A percentile compares a stretch with the other conserved stretches of the same genome.
These are phyloP conservation scores for Lamellibrachia satsuma DNA, from an alignment of 2,888 invertebrate species.

Conservation along the genomic window DNA sequence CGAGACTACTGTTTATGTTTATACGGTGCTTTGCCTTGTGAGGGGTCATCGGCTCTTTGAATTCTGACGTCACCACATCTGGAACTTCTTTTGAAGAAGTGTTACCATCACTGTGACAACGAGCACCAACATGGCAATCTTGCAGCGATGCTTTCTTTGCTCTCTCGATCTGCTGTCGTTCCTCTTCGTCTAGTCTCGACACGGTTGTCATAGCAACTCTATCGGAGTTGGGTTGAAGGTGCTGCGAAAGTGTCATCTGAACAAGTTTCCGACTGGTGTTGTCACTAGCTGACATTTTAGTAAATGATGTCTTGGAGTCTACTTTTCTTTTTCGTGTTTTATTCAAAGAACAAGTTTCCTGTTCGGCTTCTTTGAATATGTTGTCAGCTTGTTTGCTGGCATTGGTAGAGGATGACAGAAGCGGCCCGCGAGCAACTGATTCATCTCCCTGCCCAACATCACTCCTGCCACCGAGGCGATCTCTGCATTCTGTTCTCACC, in stretches of 20 bases:
- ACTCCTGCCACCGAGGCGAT: not conserved
- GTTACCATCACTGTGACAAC: not conserved
- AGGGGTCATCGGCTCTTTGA: not conserved
- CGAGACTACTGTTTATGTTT: not conserved
- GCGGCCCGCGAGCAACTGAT: not conserved
- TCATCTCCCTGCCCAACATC: not conserved
- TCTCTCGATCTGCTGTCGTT: not conserved
- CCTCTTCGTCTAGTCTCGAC: not conserved
- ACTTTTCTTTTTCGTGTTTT: not conserved
- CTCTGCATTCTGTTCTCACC: not conserved
- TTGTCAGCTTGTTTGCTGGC: constrained; percentile 1
- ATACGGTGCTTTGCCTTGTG: not conserved
- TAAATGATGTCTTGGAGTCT: not conserved
- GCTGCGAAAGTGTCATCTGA: not conserved
- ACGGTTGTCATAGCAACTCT: not conserved
- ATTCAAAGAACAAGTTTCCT: not conserved
- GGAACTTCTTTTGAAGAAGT: not conserved
- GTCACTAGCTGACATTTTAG: not conserved
- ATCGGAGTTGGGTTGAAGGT: not conserved
- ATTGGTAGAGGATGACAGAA: not conserved
- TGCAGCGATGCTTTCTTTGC: not conserved
- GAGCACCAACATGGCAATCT: not conserved
- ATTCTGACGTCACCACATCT: not conserved
- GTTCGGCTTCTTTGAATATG: not conserved
- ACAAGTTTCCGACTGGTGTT: not conserved